A percentile compares a stretch with the other conserved stretches of the same genome.
Conservation (phyloP, 30 jellyfish, hydroid and myxozoan genomes). For the Rhopilema esculentum region DNA sequence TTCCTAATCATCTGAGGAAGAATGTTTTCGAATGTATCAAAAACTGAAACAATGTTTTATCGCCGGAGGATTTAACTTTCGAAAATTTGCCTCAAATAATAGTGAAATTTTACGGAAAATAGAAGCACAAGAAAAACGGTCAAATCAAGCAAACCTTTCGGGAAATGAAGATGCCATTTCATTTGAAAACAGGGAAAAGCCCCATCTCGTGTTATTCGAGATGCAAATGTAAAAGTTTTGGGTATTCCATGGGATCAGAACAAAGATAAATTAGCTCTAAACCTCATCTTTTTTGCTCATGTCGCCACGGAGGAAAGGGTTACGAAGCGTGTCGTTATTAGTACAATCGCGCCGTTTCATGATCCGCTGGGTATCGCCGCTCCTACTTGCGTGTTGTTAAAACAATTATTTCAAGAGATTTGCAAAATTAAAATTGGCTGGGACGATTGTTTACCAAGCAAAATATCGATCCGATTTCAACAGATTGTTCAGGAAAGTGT, state of each 20-base stretch:
- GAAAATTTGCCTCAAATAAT: conserved; percentile 29
- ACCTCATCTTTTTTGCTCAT: not conserved
- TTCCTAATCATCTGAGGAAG: not conserved
- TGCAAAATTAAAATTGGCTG: conserved; percentile 9
- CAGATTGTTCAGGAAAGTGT: not conserved
- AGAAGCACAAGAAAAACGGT: not conserved
- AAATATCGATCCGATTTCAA: not conserved
- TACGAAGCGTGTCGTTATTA: conserved; percentile 31
- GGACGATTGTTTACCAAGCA: not conserved
- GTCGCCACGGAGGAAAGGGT: not conserved
- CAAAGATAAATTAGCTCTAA: not conserved
- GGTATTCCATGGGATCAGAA: conserved; percentile 30
- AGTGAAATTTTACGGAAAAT: not conserved
- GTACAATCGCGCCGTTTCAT: conserved; percentile 15
- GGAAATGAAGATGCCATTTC: not conserved
- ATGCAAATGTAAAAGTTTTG: conserved; percentile 15
- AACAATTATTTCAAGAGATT: conserved; percentile 40
- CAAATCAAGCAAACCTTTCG: too few species aligned
- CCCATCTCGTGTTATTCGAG: not conserved
- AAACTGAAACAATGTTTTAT: not conserved
- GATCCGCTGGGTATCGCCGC: conserved; percentile 53
- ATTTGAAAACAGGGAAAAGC: not conserved
- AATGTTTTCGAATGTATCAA: conserved; percentile 11
- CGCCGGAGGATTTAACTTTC: conserved; percentile 26
- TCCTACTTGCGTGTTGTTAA: conserved; percentile 25